phyloP scores from a whole-genome alignment of 2,888 invertebrate species.

The Drosophila borealis region DNA sequence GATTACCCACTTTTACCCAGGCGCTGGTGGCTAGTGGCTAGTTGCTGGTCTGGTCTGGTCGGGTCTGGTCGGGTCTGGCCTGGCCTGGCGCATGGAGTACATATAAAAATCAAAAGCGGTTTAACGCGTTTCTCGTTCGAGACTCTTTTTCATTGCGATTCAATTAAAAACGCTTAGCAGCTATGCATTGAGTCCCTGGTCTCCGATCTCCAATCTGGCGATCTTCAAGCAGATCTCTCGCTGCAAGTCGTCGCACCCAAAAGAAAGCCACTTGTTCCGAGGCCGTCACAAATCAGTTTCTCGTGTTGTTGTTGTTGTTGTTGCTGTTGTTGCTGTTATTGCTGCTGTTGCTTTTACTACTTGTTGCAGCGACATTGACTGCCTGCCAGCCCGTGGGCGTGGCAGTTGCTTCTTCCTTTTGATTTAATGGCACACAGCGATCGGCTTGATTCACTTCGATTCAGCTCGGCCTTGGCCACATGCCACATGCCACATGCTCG shows the following conservation, averaged over 20 bases:
- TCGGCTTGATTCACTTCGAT: conserved; percentile 15
- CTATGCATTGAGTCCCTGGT: conserved; percentile 17
- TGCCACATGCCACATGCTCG: conserved; percentile 17
- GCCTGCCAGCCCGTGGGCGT: conserved; percentile 42
- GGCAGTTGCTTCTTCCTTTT: conserved; percentile 64
- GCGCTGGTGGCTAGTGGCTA: conserved; percentile 15
- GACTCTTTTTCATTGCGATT: conserved; percentile 65
- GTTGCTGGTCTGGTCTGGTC: not conserved
- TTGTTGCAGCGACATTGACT: conserved; percentile 44
- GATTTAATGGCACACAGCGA: conserved; percentile 50
- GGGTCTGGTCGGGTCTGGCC: conserved; percentile 1
- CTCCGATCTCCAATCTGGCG: conserved; percentile 30
- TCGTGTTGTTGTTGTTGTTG: conserved; percentile 20
- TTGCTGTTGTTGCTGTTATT: conserved; percentile 19
- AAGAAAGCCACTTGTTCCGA: conserved; percentile 70
- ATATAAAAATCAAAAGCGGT: conserved; percentile 79
- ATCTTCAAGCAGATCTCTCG: conserved; percentile 38
- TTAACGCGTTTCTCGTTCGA: conserved; percentile 75
- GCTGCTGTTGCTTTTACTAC: conserved; percentile 20
- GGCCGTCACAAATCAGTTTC: conserved; percentile 61
- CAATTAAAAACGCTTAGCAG: conserved; percentile 75
- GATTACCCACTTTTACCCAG: conserved; percentile 78
- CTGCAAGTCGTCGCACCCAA: conserved; percentile 70
- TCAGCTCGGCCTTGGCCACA: conserved; percentile 49
- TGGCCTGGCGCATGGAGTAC: conserved; percentile 17